A percentile compares a stretch with the other conserved stretches of the same genome.
phyloP scores from a whole-genome alignment of 2,888 invertebrate species.

The Diploptera punctata region DNA sequence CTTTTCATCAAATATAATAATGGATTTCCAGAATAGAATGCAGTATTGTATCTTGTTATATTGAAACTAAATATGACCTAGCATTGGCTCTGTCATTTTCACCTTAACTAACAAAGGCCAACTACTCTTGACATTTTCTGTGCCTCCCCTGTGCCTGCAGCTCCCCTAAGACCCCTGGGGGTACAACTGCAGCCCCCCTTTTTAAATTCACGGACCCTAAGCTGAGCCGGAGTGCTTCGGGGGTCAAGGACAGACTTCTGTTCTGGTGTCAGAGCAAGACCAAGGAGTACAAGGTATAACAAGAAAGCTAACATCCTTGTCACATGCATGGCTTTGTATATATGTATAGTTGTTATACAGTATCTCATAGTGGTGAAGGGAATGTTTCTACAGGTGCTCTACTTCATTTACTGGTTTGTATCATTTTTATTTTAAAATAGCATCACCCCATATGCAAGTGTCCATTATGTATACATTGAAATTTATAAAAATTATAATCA shows the following conservation, averaged over 20 bases:
- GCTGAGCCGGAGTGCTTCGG: slow-evolving; percentile 89
- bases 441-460: too few species aligned
- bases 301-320: not conserved
- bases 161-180: slow-evolving; percentile 74
- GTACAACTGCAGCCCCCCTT: slow-evolving; percentile 71
- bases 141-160: slow-evolving; percentile 57
- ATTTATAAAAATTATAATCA: too few species aligned
- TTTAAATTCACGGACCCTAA: slow-evolving; percentile 93
- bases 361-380: too few species aligned
- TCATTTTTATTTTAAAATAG: too few species aligned
- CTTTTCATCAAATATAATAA: too few species aligned
- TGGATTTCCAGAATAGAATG: too few species aligned
- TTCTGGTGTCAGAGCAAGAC: slow-evolving; percentile 98
- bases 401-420: too few species aligned
- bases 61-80: not conserved
- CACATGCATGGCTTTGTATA: slow-evolving; percentile 14
- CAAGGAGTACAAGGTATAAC: slow-evolving; percentile 91
- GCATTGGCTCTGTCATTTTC: slow-evolving; percentile 22
- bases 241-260: slow-evolving; percentile 96
- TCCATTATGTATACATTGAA: too few species aligned
- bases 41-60: too few species aligned
- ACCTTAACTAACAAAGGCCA: slow-evolving; percentile 40
- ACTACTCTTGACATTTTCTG: slow-evolving; percentile 40
- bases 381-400: too few species aligned
- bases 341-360: not conserved